A percentile compares a stretch with the other conserved stretches of the same genome.
These are phyloP conservation scores for Globodera ellingtonae DNA, from an alignment of 1,140 invertebrate species.

Conservation along the genomic window DNA sequence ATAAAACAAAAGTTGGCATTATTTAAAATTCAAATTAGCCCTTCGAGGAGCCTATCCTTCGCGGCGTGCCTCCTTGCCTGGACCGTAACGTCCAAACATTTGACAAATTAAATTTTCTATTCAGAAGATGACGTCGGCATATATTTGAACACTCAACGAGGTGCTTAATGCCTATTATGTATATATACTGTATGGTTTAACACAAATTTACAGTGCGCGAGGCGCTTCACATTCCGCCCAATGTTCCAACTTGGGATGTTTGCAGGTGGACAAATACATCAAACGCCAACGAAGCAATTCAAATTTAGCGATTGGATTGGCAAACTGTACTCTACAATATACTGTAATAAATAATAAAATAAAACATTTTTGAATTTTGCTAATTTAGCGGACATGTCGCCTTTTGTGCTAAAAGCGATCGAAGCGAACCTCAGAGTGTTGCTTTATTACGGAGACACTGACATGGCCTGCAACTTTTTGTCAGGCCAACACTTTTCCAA, in stretches of 20 bases:
- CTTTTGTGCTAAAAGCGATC: conserved; percentile 56
- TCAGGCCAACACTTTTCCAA: conserved; percentile 58
- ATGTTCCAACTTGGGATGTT: conserved; percentile 6
- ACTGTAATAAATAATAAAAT: conserved; percentile 37
- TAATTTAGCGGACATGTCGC: conserved; percentile 48
- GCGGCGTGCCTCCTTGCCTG: conserved; percentile 26
- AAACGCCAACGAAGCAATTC: conserved; percentile 45
- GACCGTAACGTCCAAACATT: conserved; percentile 46
- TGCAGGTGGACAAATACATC: conserved; percentile 47
- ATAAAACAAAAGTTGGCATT: background rate
- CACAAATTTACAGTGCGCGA: conserved; percentile 37
- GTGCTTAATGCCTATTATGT: background rate
- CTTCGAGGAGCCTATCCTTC: conserved; percentile 3
- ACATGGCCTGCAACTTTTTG: conserved; percentile 71
- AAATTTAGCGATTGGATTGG: conserved; percentile 44
- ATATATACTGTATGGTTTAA: no score
- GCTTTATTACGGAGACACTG: conserved; percentile 71
- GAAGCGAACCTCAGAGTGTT: conserved; percentile 64
- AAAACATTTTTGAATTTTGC: conserved; percentile 21
- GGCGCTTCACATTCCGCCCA: conserved; percentile 45
- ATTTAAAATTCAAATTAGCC: conserved; percentile 18
- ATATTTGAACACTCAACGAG: background rate
- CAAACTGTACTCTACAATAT: conserved; percentile 36
- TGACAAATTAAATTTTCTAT: background rate
- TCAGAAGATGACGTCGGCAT: background rate